Evolutionary conservation across 2,797 vertebrate genomes (phyloP), one percentile per base, ranked within the genome.

Genomic region (Lepus oiostolus): DNA sequence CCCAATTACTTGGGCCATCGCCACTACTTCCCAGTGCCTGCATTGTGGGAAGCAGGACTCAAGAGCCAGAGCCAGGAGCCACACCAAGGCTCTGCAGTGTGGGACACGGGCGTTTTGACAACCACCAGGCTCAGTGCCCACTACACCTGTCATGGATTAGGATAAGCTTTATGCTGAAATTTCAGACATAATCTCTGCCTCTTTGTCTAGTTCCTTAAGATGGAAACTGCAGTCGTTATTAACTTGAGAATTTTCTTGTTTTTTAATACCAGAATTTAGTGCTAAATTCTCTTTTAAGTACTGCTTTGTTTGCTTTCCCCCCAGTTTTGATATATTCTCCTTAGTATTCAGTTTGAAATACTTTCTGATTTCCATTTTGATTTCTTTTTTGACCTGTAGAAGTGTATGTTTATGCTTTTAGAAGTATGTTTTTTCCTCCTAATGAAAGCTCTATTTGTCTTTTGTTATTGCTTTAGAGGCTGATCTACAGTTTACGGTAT

Each of bases 401-500:
- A 58, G 54, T 58, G 54, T 21, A 58, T 58, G 16, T 58, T 58
- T 58, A 58, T 58, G 30, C 58, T 79, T 93, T 94, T 75, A 85
- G 70, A 94, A 75, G 17, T 92, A 10, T 60, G n/a, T 7, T 90
- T 95, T 65, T 77, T 68, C 24, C n/a, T 72, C 24, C 19, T 74
- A 79, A 68, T 95, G 84, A 35, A 47, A 47, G 42, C 42, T 47
- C 16, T 71, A 7, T 47, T 28, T 72, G 58, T 71, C 47, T 85
- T 63, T 60, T 70, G 28, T 74, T 62, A 16, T n/a, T 90, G n/a
- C 63, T 82, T 67, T 62, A 38, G 14, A 74, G 72, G 32, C 50
- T 93, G 62, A n/a, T 81, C 71, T 82, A 50, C n/a, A 75, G 38
- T 74, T 84, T 32, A 71, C 30, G 22, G 19, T 26, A 7, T 42